Conservation (phyloP, 2,888 invertebrate genomes). For the Punctoribates punctum region DNA sequence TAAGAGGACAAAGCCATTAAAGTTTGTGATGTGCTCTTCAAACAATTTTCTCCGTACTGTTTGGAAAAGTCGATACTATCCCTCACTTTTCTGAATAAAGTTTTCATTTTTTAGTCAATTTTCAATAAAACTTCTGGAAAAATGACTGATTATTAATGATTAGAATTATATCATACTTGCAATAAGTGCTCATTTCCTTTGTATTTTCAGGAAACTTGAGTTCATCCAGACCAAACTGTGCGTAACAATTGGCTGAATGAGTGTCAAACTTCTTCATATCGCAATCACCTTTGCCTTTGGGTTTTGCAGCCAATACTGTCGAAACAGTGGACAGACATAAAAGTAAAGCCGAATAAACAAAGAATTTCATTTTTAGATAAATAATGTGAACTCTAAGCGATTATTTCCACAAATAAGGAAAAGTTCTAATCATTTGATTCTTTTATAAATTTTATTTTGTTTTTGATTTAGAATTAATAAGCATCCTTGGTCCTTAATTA, state of each 20-base stretch:
- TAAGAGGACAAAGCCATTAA: constrained; percentile 22
- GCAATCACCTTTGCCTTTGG: too few relatives aligned
- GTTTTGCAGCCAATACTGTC: neutral
- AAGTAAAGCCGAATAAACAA: too few relatives aligned
- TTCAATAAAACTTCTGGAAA: too few relatives aligned
- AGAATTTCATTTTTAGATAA: too few relatives aligned
- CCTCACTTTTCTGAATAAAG: neutral
- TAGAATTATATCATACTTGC: neutral
- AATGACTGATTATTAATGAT: neutral
- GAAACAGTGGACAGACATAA: too few relatives aligned
- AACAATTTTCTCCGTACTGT: constrained; percentile 36
- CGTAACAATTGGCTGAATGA: constrained; percentile 24
- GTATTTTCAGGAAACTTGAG: constrained; percentile 3
- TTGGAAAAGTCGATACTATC: constrained; percentile 16
- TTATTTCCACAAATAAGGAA: too few relatives aligned
- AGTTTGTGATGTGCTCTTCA: constrained; percentile 39
- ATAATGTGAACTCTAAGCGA: too few relatives aligned
- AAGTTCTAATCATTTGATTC: too few relatives aligned
- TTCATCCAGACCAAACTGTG: constrained; percentile 36
- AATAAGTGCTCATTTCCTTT: constrained; percentile 26
- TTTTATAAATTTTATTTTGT: too few relatives aligned
- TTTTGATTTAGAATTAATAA: too few relatives aligned
- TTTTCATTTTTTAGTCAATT: neutral
- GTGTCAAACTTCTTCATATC: constrained; percentile 22
- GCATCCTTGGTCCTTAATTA: too few relatives aligned